These are phyloP conservation scores for Ceyx melanurus DNA, from an alignment of 2,113 vertebrate genomes.

Conservation along the genomic window DNA sequence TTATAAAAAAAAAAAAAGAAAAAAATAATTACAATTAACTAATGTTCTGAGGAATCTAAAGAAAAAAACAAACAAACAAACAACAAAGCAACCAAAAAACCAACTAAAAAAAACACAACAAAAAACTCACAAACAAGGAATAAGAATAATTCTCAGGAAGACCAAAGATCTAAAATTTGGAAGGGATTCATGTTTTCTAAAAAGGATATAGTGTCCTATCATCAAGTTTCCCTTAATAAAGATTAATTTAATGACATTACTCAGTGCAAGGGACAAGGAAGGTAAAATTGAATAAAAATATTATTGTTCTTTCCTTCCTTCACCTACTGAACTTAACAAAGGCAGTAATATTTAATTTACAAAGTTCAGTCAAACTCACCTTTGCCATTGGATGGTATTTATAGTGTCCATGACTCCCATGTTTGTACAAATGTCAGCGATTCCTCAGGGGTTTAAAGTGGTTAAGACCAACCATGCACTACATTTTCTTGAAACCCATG, in stretches of 20 bases:
- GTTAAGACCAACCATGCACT: not conserved
- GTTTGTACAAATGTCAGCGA: conserved; percentile 24
- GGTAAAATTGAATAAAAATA: conserved; percentile 31
- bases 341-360: conserved; percentile 39
- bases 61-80: not conserved
- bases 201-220: not conserved
- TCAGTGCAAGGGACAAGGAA: not conserved
- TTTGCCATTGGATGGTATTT: conserved; percentile 36
- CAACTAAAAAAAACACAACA: too few relatives aligned
- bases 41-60: not conserved
- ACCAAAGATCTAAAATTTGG: not conserved
- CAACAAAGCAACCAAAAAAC: too few relatives aligned
- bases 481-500: not conserved
- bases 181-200: not conserved
- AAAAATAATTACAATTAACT: not conserved
- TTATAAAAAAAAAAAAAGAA: not conserved
- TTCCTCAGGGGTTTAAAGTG: not conserved
- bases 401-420: not conserved
- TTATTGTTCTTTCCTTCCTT: conserved; percentile 2
- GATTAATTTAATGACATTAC: not conserved
- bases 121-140: not conserved
- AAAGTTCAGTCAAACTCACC: conserved; percentile 27
- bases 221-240: not conserved
- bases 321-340: conserved; percentile 28
- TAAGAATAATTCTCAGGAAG: not conserved